These are phyloP conservation scores for Cryptocephalus primarius DNA, from an alignment of 2,888 invertebrate species.

Conservation along the genomic window DNA sequence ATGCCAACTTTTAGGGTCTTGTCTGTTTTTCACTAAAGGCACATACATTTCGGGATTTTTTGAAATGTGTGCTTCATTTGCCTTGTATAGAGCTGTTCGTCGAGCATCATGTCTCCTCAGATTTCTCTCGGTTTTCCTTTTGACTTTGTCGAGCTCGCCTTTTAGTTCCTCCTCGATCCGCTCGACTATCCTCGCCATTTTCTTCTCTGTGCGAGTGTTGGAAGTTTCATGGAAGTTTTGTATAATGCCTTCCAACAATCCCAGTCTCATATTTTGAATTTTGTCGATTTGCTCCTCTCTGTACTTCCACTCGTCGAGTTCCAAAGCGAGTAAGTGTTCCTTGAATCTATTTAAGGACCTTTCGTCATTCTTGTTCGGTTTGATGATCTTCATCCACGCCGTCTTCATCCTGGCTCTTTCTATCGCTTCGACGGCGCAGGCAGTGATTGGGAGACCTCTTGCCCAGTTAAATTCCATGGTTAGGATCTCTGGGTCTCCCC, in stretches of 20 bases:
- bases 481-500: slow-evolving; percentile 52
- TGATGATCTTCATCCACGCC: slow-evolving; percentile 50
- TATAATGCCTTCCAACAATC: slow-evolving; percentile 54
- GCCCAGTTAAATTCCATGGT: slow-evolving; percentile 39
- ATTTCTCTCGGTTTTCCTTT: slow-evolving; percentile 38
- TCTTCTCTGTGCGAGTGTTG: slow-evolving; percentile 35
- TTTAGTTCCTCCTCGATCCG: slow-evolving; percentile 45
- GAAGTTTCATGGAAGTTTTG: slow-evolving; percentile 42
- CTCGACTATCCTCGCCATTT: slow-evolving; percentile 44
- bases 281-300: slow-evolving; percentile 68
- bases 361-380: slow-evolving; percentile 40
- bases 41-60: slow-evolving; percentile 53
- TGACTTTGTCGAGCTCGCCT: slow-evolving; percentile 46
- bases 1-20: slow-evolving; percentile 51
- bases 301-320: slow-evolving; percentile 73
- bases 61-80: slow-evolving; percentile 42
- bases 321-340: slow-evolving; percentile 65
- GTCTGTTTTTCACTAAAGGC: slow-evolving; percentile 52
- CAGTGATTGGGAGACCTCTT: slow-evolving; percentile 48
- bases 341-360: slow-evolving; percentile 49
- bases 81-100: slow-evolving; percentile 29
- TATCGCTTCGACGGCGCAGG: slow-evolving; percentile 51
- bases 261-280: slow-evolving; percentile 55
- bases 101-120: slow-evolving; percentile 17
- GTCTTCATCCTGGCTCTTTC: slow-evolving; percentile 57